These are phyloP conservation scores for Apis dorsata DNA, from an alignment of 1,140 invertebrate genomes.

Conservation along the genomic window DNA sequence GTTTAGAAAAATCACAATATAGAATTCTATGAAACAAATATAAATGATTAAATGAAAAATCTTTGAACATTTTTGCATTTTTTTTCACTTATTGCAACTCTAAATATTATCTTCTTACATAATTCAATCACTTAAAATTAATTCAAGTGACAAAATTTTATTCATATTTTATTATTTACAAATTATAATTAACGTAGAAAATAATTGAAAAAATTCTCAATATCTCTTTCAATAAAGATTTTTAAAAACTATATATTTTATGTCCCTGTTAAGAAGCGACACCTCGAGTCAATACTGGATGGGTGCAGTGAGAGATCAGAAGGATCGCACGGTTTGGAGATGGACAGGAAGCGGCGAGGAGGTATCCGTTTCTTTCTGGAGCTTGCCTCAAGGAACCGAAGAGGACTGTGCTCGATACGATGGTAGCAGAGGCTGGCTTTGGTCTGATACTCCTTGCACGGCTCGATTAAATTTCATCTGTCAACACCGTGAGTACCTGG, in stretches of 20 bases:
- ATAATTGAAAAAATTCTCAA: neutral
- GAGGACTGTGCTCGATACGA: slow-evolving; percentile 93
- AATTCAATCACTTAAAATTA: no score
- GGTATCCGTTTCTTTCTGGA: slow-evolving; percentile 96
- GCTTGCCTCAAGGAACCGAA: slow-evolving; percentile 89
- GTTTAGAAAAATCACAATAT: no score
- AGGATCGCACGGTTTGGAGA: slow-evolving; percentile 91
- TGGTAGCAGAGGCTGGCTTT: slow-evolving; percentile 95
- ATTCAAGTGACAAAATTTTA: no score
- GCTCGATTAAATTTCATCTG: slow-evolving; percentile 94
- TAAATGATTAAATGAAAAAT: neutral
- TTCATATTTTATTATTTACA: no score
- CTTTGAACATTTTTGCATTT: neutral
- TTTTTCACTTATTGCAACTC: no score
- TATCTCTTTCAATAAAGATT: neutral
- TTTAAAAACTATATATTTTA: neutral
- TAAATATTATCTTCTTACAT: no score
- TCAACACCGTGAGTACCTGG: slow-evolving; percentile 91
- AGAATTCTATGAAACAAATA: no score
- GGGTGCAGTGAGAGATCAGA: slow-evolving; percentile 91
- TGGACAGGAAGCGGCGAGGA: slow-evolving; percentile 92
- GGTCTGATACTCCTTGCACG: slow-evolving; percentile 95
- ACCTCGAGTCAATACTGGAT: slow-evolving; percentile 97
- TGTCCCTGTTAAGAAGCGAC: slow-evolving; percentile 84
- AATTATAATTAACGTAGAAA: neutral